A percentile compares a stretch with the other conserved stretches of the same genome.
Evolutionary conservation across 2,113 vertebrate genomes (phyloP).

Genomic region (Chiloscyllium plagiosum): DNA sequence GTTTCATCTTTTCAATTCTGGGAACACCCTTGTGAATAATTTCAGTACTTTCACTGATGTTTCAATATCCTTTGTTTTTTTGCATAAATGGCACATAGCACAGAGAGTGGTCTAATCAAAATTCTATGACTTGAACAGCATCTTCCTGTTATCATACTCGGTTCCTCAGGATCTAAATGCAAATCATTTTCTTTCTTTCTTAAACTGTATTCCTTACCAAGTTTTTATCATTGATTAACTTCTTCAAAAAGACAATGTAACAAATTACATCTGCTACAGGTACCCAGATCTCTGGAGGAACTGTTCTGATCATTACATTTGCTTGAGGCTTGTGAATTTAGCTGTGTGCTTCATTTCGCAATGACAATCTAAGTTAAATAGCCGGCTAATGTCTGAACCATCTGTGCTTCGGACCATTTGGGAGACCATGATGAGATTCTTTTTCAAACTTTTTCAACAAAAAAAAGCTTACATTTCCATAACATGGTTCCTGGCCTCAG

Average conservation of each 20-base stretch:
- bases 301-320: not conserved
- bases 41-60: not conserved
- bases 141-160: not conserved
- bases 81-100: not conserved
- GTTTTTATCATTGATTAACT: slow-evolving; percentile 15
- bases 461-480: not conserved
- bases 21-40: not conserved
- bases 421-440: not conserved
- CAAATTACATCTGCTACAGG: slow-evolving; percentile 17
- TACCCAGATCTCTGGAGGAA: not conserved
- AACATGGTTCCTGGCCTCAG: not conserved
- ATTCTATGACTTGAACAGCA: not conserved
- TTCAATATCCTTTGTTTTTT: not conserved
- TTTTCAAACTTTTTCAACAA: not conserved
- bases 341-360: not conserved
- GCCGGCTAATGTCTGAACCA: not conserved
- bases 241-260: slow-evolving; percentile 16
- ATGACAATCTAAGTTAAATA: slow-evolving; percentile 23
- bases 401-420: not conserved
- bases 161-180: not conserved
- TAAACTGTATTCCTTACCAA: not conserved
- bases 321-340: slow-evolving; percentile 24
- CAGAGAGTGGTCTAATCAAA: not conserved
- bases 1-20: not conserved
- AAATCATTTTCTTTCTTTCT: slow-evolving; percentile 12